Conservation (phyloP, 2,797 vertebrate species). For the Pygocentrus nattereri region DNA sequence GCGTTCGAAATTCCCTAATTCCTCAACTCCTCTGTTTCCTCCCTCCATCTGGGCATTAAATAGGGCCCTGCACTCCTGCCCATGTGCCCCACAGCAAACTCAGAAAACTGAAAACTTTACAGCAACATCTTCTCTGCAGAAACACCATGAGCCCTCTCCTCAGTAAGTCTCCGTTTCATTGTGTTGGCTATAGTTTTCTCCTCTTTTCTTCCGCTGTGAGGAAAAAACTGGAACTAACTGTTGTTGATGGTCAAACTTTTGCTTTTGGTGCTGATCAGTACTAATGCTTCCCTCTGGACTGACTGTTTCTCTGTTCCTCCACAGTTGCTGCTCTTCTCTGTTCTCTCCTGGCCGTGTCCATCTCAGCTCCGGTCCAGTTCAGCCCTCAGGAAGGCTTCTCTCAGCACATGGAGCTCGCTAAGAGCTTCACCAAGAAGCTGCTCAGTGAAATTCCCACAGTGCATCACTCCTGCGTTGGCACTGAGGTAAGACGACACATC, state of each 20-base stretch:
- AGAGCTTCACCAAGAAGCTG: slow-evolving; percentile 78
- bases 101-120: neutral
- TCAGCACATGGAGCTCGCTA: slow-evolving; percentile 65
- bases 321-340: slow-evolving; percentile 60
- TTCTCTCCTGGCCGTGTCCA: slow-evolving; percentile 34
- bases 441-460: slow-evolving; percentile 55
- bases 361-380: slow-evolving; percentile 66
- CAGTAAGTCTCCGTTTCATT: slow-evolving; percentile 23
- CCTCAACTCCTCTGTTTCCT: neutral
- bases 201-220: neutral
- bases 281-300: neutral
- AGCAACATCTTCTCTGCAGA: neutral
- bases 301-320: neutral
- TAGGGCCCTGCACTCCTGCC: neutral
- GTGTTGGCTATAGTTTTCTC: neutral
- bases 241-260: neutral
- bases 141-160: slow-evolving; percentile 20
- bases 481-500: slow-evolving; percentile 54
- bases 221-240: neutral
- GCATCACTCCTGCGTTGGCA: slow-evolving; percentile 63
- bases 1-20: slow-evolving; percentile 31
- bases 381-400: slow-evolving; percentile 51
- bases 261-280: too few relatives aligned
- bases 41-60: neutral
- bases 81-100: neutral